Evolutionary conservation across 2,888 invertebrate species (phyloP).

Genomic region (Pseudeuparius sepicola): DNA sequence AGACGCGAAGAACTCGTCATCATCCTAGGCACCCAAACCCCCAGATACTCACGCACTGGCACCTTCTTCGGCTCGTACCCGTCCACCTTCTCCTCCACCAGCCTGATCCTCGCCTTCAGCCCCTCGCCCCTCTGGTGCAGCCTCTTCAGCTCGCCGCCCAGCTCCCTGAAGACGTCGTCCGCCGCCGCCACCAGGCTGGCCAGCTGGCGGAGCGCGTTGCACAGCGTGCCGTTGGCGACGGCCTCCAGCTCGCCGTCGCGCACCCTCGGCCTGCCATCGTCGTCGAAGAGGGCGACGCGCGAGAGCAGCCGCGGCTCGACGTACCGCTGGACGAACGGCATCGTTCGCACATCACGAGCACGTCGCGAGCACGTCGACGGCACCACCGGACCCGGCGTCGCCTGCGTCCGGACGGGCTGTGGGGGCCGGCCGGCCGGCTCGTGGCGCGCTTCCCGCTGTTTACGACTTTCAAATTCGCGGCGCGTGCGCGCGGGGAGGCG

Average conservation of each 20-base stretch:
- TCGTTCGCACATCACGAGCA: conserved; percentile 36
- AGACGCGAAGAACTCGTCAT: too few species aligned
- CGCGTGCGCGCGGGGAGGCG: too few species aligned
- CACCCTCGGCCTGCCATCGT: conserved; percentile 48
- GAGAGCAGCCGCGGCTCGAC: conserved; percentile 75
- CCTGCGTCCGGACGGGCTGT: too few species aligned
- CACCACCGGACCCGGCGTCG: too few species aligned
- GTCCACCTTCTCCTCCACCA: conserved; percentile 60
- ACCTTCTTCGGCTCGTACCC: conserved; percentile 79
- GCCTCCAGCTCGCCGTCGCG: conserved; percentile 72
- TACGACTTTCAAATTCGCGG: too few species aligned
- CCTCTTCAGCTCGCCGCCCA: conserved; percentile 63
- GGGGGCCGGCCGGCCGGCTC: too few species aligned
- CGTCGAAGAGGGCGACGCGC: conserved; percentile 52
- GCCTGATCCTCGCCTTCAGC: conserved; percentile 59
- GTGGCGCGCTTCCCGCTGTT: too few species aligned
- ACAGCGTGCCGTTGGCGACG: conserved; percentile 77
- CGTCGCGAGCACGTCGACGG: too few species aligned
- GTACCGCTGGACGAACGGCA: conserved; percentile 82
- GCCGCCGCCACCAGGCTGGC: conserved; percentile 75
- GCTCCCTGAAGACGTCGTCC: conserved; percentile 76
- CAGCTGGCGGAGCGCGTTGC: conserved; percentile 75
- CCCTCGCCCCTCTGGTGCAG: conserved; percentile 64
- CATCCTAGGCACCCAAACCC: too few species aligned
- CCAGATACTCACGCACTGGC: conserved; percentile 93